phyloP scores from a whole-genome alignment of 2,888 invertebrate species.

The Scaptomyza flava region DNA sequence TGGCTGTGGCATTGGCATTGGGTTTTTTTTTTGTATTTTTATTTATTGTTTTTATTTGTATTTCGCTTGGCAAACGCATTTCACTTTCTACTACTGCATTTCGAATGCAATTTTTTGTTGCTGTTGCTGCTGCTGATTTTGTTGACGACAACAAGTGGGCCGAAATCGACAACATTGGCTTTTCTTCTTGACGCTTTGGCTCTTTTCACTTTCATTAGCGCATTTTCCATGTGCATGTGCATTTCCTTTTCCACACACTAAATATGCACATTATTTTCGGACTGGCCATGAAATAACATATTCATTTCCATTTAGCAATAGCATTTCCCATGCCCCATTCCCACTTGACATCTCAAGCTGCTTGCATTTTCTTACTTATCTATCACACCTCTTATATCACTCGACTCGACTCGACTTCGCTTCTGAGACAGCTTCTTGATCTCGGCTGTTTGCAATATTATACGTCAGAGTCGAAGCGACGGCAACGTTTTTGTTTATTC shows the following conservation, averaged over 20 bases:
- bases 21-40: constrained; percentile 21
- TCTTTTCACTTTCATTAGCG: constrained; percentile 65
- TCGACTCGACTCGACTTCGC: constrained; percentile 3
- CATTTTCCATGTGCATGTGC: constrained; percentile 37
- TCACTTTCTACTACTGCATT: constrained; percentile 78
- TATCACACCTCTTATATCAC: constrained; percentile 25
- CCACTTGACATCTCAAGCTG: constrained; percentile 33
- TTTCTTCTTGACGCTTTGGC: constrained; percentile 56
- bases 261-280: constrained; percentile 5
- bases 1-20: constrained; percentile 50
- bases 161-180: constrained; percentile 50
- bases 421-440: constrained; percentile 30
- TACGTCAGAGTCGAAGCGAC: neutral
- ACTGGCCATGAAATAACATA: constrained; percentile 48
- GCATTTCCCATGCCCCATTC: constrained; percentile 29
- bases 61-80: constrained; percentile 66
- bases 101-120: constrained; percentile 64
- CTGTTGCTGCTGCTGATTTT: constrained; percentile 7
- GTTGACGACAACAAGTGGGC: constrained; percentile 56
- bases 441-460: neutral
- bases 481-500: constrained; percentile 10
- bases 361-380: constrained; percentile 20
- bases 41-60: constrained; percentile 20
- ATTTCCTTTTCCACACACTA: constrained; percentile 47
- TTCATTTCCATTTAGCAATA: constrained; percentile 21